Evolutionary conservation across 2,113 vertebrate genomes (phyloP), one percentile per base, ranked within the genome.

Genomic region (Pipra filicauda): DNA sequence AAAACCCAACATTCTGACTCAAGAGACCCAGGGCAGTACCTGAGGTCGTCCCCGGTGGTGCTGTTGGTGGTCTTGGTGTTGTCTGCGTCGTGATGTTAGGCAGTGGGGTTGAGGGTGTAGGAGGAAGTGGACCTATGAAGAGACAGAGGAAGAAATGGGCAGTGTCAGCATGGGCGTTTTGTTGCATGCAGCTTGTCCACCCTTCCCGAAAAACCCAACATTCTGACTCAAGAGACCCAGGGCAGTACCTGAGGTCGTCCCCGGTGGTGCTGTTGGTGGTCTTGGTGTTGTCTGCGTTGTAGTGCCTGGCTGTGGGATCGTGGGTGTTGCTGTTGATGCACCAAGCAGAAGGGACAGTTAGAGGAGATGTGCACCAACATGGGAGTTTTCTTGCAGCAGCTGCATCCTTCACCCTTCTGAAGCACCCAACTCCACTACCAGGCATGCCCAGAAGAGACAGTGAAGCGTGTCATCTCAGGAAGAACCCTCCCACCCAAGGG

Each of bases 301-400:
- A 24, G 30, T 70, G 22, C 4, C 9, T 35, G 77, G 72, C 8
- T 1, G 8, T 3, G 55, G 1, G 5, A 1, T 4, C 0, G 4
- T 5, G 5, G 77, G 61, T 59, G 23, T 20, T 23, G 61, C 4
- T 15, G 76, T 74, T 0, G 23, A 44, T 6, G 39, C 24, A 79
- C 51, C 67, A 79, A 54, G 20, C 8, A 31, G 2, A 51, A 51
- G 26, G 57, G 9, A 75, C 30, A 62, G 11, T 3, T 21, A 35
- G 23, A 24, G 8, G 3, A 75, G 9, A 46, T 20, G 3, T 8
- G 6, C 3, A 2, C 2, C 6, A 24, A 5, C 6, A 17, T 0
- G 4, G 4, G 2, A 22, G 9, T 10, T 48, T 16, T 57, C 3
- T 9, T 21, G 1, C 28, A 41, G 5, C 6, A 70, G 41, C 6